Percentiles rank a stretch among this genome's conserved stretches.
Evolutionary conservation across 2,888 invertebrate species (phyloP).

Genomic region (Cephus runcator): DNA sequence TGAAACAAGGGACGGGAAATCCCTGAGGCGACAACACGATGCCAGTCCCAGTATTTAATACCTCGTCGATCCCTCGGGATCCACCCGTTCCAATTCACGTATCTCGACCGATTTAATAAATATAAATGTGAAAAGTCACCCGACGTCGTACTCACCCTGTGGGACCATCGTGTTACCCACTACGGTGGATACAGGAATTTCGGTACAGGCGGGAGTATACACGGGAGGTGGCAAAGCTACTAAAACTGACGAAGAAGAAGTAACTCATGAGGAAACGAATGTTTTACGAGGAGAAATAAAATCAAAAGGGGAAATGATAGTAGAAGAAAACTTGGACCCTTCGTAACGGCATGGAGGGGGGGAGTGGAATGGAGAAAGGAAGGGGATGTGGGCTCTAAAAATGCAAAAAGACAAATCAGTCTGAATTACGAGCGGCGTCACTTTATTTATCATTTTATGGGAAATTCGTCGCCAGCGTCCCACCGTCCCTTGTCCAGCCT

Average conservation of each 20-base stretch:
- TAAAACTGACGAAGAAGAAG: background rate
- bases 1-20: background rate
- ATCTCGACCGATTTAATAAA: background rate
- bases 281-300: background rate
- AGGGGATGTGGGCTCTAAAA: slow-evolving; percentile 1
- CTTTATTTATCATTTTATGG: slow-evolving; percentile 23
- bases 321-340: background rate
- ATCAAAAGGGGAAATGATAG: background rate
- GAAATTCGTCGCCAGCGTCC: background rate
- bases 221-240: background rate
- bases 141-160: background rate
- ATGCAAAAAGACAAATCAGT: slow-evolving; percentile 16
- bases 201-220: background rate
- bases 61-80: background rate
- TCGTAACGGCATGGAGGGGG: background rate
- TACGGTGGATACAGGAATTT: background rate
- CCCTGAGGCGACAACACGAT: background rate
- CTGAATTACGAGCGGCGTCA: slow-evolving; percentile 12
- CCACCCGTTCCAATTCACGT: background rate
- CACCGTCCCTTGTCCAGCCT: background rate
- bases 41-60: background rate
- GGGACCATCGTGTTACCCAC: background rate
- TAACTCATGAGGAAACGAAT: background rate
- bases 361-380: background rate
- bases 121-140: background rate